Percentiles rank a stretch among this genome's conserved stretches.
phyloP scores from a whole-genome alignment of 2,113 vertebrate genomes.

The Ceratotherium simum region DNA sequence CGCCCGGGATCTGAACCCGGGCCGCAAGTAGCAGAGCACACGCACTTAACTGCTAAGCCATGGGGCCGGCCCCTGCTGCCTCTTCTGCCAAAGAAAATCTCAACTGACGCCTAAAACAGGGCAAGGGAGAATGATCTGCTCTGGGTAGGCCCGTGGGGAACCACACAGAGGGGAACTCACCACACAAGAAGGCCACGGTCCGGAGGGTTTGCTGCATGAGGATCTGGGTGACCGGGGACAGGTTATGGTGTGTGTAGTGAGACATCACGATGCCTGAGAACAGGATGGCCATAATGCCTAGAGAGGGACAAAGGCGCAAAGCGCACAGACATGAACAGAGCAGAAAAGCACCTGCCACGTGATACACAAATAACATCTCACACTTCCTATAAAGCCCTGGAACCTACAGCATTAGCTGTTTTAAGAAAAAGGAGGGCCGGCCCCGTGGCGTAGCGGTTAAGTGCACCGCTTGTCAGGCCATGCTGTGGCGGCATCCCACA shows the following conservation, averaged over 20 bases:
- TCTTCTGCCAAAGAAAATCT: too few relatives aligned
- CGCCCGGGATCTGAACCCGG: too few relatives aligned
- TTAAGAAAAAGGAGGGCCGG: background rate
- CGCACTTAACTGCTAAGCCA: too few relatives aligned
- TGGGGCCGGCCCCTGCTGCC: too few relatives aligned
- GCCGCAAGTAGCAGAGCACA: too few relatives aligned
- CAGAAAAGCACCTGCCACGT: background rate
- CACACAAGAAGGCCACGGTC: slow-evolving; percentile 97
- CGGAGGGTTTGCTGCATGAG: slow-evolving; percentile 99
- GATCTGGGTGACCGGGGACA: slow-evolving; percentile 98
- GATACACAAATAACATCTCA: accelerated
- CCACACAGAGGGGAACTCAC: slow-evolving; percentile 86
- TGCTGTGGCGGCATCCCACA: too few relatives aligned
- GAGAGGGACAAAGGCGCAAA: background rate
- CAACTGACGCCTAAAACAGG: too few relatives aligned
- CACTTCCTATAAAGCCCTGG: background rate
- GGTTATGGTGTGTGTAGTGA: slow-evolving; percentile 98
- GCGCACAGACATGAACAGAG: background rate
- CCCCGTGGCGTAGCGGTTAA: too few relatives aligned
- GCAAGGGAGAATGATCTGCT: too few relatives aligned
- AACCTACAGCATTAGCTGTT: background rate
- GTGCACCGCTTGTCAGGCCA: too few relatives aligned
- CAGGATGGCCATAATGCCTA: slow-evolving; percentile 99
- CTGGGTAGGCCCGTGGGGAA: accelerated
- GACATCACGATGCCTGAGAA: slow-evolving; percentile 99